phyloP scores from a whole-genome alignment of 2,797 vertebrate species.

The Synanceia verrucosa region DNA sequence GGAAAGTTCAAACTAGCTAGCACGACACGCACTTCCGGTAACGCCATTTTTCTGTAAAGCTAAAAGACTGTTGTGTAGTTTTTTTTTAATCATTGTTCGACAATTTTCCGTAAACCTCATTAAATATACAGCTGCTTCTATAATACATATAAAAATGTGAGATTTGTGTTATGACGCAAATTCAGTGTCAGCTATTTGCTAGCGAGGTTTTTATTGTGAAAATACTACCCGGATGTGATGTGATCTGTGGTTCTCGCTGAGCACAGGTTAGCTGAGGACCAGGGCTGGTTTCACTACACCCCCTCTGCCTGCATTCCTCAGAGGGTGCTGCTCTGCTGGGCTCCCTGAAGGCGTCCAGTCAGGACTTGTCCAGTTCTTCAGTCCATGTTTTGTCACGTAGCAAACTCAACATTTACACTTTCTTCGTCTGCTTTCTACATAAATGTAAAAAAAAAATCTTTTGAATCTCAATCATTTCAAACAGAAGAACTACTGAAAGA shows the following conservation, averaged over 20 bases:
- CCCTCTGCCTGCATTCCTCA: conserved; percentile 1
- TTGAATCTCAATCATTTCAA: too few relatives aligned
- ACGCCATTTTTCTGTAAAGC: neutral
- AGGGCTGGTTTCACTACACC: neutral
- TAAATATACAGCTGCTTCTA: neutral
- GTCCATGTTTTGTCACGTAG: neutral
- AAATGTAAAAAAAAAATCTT: neutral
- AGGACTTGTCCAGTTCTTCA: neutral
- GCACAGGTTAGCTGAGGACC: too few relatives aligned
- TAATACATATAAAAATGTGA: neutral
- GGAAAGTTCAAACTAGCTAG: neutral
- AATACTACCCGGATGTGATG: neutral
- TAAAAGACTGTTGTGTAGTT: neutral
- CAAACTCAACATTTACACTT: neutral
- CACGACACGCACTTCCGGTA: neutral
- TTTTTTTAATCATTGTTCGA: neutral
- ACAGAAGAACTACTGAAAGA: neutral
- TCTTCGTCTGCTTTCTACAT: neutral
- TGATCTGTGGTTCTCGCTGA: neutral
- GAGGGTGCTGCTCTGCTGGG: neutral
- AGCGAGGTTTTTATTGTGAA: conserved; percentile 5
- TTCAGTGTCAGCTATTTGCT: neutral
- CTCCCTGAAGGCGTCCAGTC: neutral
- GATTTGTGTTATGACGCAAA: neutral
- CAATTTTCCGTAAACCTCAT: neutral